Conservation (phyloP, 2,113 vertebrate species). For the Clarias macrocephalus region DNA sequence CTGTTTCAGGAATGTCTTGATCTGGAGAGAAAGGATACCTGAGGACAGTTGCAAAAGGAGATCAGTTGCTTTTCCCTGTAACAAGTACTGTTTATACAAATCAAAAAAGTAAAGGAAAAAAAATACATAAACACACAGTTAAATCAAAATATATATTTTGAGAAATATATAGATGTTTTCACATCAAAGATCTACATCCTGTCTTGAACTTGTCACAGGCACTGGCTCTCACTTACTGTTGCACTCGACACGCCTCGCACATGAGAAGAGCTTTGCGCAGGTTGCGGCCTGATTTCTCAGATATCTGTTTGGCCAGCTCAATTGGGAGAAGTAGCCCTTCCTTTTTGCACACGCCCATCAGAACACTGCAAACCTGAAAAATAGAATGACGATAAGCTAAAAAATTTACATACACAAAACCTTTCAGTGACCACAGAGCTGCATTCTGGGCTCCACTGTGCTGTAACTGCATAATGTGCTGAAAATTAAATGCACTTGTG, state of each 20-base stretch:
- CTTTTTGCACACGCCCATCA: slow-evolving; percentile 88
- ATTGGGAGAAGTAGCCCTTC: slow-evolving; percentile 88
- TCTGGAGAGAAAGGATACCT: slow-evolving; percentile 92
- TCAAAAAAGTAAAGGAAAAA: no score
- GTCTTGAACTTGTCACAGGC: background rate
- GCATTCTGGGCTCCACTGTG: background rate
- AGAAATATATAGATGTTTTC: background rate
- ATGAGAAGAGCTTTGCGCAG: slow-evolving; percentile 93
- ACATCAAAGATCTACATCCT: background rate
- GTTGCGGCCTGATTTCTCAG: slow-evolving; percentile 90
- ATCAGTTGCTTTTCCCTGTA: background rate
- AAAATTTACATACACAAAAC: background rate
- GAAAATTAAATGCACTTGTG: background rate
- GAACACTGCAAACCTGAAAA: slow-evolving; percentile 82
- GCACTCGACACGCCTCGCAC: slow-evolving; percentile 96
- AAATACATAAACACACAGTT: background rate
- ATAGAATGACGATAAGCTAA: background rate
- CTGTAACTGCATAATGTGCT: background rate
- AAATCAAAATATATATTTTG: background rate
- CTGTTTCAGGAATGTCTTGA: slow-evolving; percentile 91
- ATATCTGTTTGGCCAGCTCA: slow-evolving; percentile 84
- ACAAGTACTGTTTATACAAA: background rate
- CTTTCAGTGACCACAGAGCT: background rate
- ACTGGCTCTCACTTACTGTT: slow-evolving; percentile 82
- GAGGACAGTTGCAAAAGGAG: background rate